A percentile compares a stretch with the other conserved stretches of the same genome.
Conservation (phyloP, 2,113 vertebrate species). For the Oryctolagus cuniculus region mOryCun1.1 NC_091434.1:42620001-42620500, state of each 20-base stretch:
- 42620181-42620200: conserved; percentile 24
- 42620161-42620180: neutral
- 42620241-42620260: neutral
- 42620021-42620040: conserved; percentile 18
- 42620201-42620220: neutral
- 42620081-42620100: neutral
- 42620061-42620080: neutral
- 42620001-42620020: neutral
- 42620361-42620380: no score
- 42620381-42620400: no score
- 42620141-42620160: neutral
- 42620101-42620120: neutral
- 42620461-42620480: no score
- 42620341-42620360: no score
- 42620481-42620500: no score
- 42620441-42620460: no score
- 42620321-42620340: no score
- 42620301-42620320: no score
- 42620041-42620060: neutral
- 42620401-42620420: no score
- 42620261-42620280: no score
- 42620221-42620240: neutral
- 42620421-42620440: no score
- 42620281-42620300: no score
- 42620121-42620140: neutral